Conservation (phyloP, 2,113 vertebrate genomes). For the Columba janthina region DNA sequence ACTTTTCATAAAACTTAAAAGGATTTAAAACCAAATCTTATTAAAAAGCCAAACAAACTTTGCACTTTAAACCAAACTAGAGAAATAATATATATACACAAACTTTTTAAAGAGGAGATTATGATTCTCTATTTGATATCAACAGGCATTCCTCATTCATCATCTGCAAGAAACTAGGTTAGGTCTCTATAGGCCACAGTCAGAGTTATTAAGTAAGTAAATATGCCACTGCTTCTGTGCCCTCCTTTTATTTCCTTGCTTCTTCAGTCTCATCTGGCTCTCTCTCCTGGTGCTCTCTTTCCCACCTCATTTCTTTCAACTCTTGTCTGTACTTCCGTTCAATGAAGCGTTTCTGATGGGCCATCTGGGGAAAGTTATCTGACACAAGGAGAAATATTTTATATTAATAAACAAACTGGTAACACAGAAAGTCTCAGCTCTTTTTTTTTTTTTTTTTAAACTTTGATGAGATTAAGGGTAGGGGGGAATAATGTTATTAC, state of each 20-base stretch:
- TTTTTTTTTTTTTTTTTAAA: background rate
- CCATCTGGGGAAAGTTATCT: constrained; percentile 99
- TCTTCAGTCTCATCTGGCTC: constrained; percentile 88
- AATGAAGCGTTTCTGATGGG: constrained; percentile 99
- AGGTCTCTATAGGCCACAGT: constrained; percentile 59
- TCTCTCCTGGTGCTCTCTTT: constrained; percentile 93
- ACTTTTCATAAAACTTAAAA: constrained; percentile 48
- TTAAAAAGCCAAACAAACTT: constrained; percentile 36
- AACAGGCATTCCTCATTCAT: constrained; percentile 63
- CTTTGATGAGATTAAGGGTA: background rate
- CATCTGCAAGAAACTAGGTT: constrained; percentile 65
- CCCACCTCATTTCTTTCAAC: constrained; percentile 98
- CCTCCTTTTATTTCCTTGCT: constrained; percentile 81
- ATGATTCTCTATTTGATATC: constrained; percentile 57
- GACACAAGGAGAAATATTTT: constrained; percentile 76
- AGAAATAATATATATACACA: background rate
- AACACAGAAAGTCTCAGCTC: constrained; percentile 7
- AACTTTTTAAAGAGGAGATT: background rate
- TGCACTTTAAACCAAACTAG: constrained; percentile 36
- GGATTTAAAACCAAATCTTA: constrained; percentile 14
- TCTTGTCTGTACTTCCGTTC: constrained; percentile 99
- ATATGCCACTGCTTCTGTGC: constrained; percentile 32
- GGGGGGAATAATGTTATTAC: background rate
- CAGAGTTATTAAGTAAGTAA: constrained; percentile 70
- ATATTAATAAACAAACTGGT: constrained; percentile 70